Evolutionary conservation across 2,797 vertebrate species (phyloP).

Genomic region (Pseudocheirus occidentalis): DNA sequence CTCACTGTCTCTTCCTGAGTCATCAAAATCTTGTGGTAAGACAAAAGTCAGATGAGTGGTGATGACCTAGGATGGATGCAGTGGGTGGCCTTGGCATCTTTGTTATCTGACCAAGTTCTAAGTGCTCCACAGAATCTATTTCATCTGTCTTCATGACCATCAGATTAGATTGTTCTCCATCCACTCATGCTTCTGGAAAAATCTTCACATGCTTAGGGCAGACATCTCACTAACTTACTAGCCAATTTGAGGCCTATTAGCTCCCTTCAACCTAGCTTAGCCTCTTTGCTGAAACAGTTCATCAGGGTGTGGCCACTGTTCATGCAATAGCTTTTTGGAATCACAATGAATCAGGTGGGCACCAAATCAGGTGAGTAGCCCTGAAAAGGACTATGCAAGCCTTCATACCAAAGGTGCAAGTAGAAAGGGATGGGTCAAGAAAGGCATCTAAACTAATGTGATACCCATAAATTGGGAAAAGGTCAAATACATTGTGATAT

Average conservation of each 20-base stretch:
- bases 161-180: neutral
- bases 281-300: neutral
- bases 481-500: neutral
- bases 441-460: neutral
- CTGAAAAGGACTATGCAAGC: neutral
- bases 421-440: neutral
- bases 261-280: neutral
- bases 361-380: neutral
- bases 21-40: neutral
- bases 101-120: neutral
- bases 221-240: neutral
- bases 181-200: neutral
- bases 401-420: neutral
- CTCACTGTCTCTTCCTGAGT: neutral
- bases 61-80: too few species aligned
- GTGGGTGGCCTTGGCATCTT: neutral
- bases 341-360: neutral
- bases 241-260: neutral
- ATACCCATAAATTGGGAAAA: neutral
- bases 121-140: neutral
- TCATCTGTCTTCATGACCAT: neutral
- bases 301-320: neutral
- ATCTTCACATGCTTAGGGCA: neutral
- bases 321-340: neutral
- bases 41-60: neutral